A percentile compares a stretch with the other conserved stretches of the same genome.
Conservation (phyloP, 2,797 vertebrate genomes). For the Erithacus rubecula region DNA sequence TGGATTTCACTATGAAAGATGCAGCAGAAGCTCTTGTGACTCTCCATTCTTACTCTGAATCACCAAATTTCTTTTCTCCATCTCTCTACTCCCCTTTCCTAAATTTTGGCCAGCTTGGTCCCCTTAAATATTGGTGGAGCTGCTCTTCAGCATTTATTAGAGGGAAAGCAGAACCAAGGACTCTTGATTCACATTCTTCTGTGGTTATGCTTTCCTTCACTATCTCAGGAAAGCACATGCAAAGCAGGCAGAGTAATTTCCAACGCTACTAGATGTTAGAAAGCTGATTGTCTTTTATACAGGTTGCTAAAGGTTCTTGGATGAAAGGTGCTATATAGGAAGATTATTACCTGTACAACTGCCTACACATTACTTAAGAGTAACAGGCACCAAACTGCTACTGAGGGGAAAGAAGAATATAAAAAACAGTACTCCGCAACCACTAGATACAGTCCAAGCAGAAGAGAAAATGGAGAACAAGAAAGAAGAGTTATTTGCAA, state of each 20-base stretch:
- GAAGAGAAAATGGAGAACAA: background rate
- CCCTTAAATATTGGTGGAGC: background rate
- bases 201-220: background rate
- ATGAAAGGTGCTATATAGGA: background rate
- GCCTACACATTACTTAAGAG: background rate
- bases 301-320: background rate
- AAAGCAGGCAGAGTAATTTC: background rate
- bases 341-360: background rate
- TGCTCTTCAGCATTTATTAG: background rate
- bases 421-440: background rate
- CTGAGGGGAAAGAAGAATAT: background rate
- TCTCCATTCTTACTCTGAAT: background rate
- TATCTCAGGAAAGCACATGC: background rate
- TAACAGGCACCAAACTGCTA: background rate
- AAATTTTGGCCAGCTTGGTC: background rate
- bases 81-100: background rate
- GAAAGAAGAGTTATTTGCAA: background rate
- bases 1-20: background rate
- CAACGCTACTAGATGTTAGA: background rate
- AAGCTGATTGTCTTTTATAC: background rate
- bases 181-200: background rate
- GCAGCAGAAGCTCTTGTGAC: background rate
- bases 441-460: background rate
- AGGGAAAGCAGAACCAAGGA: background rate
- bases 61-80: background rate